Percentiles rank a stretch among this genome's conserved stretches.
These are phyloP conservation scores for Lasiommata megera DNA, from an alignment of 2,888 invertebrate species.

Conservation along the genomic window DNA sequence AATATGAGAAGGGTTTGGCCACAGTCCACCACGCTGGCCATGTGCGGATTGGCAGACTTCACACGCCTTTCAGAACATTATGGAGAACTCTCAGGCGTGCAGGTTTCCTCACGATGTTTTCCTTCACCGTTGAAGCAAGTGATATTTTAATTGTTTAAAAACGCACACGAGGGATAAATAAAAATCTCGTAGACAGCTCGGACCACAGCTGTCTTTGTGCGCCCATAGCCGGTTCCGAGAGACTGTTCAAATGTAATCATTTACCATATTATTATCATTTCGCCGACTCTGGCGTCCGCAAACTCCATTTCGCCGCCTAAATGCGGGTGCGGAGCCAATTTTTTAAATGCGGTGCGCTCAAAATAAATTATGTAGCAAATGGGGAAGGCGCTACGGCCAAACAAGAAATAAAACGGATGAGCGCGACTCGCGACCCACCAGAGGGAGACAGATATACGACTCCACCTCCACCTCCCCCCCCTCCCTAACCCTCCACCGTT, in stretches of 20 bases:
- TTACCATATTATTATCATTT: constrained; percentile 76
- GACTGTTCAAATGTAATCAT: constrained; percentile 77
- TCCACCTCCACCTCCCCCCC: constrained; percentile 47
- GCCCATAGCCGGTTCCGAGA: constrained; percentile 67
- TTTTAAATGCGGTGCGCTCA: constrained; percentile 76
- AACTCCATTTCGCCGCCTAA: constrained; percentile 69
- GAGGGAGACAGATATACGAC: constrained; percentile 54
- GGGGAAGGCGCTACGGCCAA: constrained; percentile 66
- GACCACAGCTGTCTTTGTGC: constrained; percentile 41
- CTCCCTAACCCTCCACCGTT: constrained; percentile 45
- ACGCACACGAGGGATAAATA: too few species aligned
- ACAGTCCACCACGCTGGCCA: too few species aligned
- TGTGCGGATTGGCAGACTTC: too few species aligned
- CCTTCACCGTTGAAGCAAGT: too few species aligned
- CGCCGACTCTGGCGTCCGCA: constrained; percentile 53
- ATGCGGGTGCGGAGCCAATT: constrained; percentile 70
- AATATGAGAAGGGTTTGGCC: too few species aligned
- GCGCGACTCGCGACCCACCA: constrained; percentile 49
- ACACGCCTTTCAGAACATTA: too few species aligned
- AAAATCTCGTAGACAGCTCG: too few species aligned
- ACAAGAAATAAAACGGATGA: constrained; percentile 74
- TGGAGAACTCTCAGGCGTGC: too few species aligned
- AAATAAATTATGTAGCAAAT: constrained; percentile 79
- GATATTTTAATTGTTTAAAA: too few species aligned
- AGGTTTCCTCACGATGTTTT: too few species aligned